Percentiles rank a stretch among this genome's conserved stretches.
These are phyloP conservation scores for Diarsia mendica DNA, from an alignment of 2,888 invertebrate genomes.

Conservation along the genomic window DNA sequence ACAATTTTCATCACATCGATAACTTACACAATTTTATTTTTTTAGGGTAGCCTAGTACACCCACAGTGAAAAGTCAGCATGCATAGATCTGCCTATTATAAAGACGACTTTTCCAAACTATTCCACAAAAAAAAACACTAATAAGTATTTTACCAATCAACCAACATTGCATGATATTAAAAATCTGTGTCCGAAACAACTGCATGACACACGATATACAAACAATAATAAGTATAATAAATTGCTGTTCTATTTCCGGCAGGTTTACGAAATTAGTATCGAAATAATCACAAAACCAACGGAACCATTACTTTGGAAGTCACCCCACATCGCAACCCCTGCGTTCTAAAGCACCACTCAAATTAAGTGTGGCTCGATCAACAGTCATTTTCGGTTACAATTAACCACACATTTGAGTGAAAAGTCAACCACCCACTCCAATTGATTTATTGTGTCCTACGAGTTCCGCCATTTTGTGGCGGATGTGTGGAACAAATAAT, in stretches of 20 bases:
- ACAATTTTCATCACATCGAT: no score
- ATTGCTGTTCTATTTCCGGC: slow-evolving; percentile 79
- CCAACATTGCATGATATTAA: slow-evolving; percentile 2
- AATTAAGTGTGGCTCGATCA: slow-evolving; percentile 90
- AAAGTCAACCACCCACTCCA: slow-evolving; percentile 91
- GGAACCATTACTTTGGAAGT: slow-evolving; percentile 81
- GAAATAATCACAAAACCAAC: slow-evolving; percentile 85
- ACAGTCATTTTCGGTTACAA: slow-evolving; percentile 91
- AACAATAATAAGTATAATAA: slow-evolving; percentile 75
- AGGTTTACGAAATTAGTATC: slow-evolving; percentile 80
- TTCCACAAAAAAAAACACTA: background rate
- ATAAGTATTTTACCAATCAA: background rate
- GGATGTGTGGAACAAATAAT: slow-evolving; percentile 75
- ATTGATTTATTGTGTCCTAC: slow-evolving; percentile 89
- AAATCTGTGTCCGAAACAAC: slow-evolving; percentile 45
- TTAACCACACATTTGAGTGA: slow-evolving; percentile 91
- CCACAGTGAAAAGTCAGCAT: background rate
- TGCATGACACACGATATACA: slow-evolving; percentile 63
- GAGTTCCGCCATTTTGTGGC: slow-evolving; percentile 88
- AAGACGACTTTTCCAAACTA: background rate
- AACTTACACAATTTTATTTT: background rate
- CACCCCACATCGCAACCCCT: slow-evolving; percentile 82
- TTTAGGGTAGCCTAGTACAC: background rate
- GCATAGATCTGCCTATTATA: background rate
- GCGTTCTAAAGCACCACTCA: slow-evolving; percentile 87